These are phyloP conservation scores for Stichodactyla helianthus DNA, from an alignment of 64 coral and sea anemone genomes.

Conservation along the genomic window DNA sequence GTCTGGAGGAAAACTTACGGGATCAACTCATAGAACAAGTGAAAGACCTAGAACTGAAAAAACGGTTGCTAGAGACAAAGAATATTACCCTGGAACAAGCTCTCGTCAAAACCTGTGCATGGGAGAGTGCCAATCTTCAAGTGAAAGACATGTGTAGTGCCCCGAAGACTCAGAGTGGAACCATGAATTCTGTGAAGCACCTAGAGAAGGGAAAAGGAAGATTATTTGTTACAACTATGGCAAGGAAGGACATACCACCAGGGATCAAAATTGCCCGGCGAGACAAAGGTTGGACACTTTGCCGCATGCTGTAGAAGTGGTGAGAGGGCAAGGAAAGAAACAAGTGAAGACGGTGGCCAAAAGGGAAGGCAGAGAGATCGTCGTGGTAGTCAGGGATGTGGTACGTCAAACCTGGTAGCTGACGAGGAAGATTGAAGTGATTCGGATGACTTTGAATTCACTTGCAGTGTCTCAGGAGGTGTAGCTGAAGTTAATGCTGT, in stretches of 20 bases:
- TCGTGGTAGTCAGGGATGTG: neutral
- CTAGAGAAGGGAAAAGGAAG: neutral
- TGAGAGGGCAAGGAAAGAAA: no score
- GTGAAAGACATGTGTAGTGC: constrained; percentile 36
- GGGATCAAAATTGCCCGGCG: constrained; percentile 54
- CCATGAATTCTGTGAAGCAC: neutral
- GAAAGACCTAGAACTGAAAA: constrained; percentile 36
- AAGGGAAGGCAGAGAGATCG: no score
- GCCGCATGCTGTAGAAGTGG: neutral
- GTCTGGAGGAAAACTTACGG: constrained; percentile 32
- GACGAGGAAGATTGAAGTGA: neutral
- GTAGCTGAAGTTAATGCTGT: neutral
- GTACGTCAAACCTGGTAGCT: no score
- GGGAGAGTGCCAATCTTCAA: constrained; percentile 35
- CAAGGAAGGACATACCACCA: constrained; percentile 42
- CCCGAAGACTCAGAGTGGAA: neutral
- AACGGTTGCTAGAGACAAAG: constrained; percentile 53
- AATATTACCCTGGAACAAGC: constrained; percentile 55
- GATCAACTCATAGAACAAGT: constrained; percentile 46
- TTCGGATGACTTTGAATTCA: constrained; percentile 26
- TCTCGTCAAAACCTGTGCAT: constrained; percentile 59
- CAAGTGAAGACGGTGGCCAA: no score
- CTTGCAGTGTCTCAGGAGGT: constrained; percentile 21
- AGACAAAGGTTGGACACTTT: constrained; percentile 11
- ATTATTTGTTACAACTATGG: constrained; percentile 44